Evolutionary conservation across 2,113 vertebrate species (phyloP).

Genomic region (Grantiella picta): DNA sequence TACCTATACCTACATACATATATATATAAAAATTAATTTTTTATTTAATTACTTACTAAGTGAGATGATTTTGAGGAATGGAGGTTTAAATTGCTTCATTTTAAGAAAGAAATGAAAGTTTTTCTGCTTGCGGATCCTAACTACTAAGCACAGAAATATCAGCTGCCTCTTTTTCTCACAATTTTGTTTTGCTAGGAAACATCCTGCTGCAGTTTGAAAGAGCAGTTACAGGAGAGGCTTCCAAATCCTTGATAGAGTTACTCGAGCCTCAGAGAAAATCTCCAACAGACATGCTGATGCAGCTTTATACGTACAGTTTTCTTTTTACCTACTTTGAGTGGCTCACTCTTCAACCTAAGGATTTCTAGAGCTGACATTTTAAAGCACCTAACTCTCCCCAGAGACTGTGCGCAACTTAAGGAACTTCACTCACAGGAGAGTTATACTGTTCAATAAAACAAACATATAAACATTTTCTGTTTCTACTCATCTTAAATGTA

Average conservation of each 20-base stretch:
- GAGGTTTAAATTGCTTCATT: neutral
- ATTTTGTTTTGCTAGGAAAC: neutral
- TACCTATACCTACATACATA: neutral
- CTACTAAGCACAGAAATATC: neutral
- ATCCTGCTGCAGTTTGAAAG: neutral
- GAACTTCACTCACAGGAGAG: neutral
- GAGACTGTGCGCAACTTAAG: neutral
- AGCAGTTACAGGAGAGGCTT: neutral
- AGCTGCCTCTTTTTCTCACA: neutral
- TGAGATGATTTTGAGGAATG: neutral
- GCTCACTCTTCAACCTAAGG: neutral
- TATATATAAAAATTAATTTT: neutral
- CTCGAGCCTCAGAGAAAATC: constrained; percentile 10
- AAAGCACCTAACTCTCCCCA: neutral
- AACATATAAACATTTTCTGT: neutral
- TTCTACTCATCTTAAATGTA: neutral
- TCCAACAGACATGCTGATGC: neutral
- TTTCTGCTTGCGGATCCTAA: neutral
- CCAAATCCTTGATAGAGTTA: neutral
- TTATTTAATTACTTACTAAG: neutral
- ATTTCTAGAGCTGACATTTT: neutral
- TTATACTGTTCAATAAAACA: neutral
- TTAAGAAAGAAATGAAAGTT: neutral
- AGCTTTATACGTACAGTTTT: neutral
- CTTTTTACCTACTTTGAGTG: neutral